Evolutionary conservation across 2,113 vertebrate genomes (phyloP).

Genomic region (Clarias gariepinus): DNA sequence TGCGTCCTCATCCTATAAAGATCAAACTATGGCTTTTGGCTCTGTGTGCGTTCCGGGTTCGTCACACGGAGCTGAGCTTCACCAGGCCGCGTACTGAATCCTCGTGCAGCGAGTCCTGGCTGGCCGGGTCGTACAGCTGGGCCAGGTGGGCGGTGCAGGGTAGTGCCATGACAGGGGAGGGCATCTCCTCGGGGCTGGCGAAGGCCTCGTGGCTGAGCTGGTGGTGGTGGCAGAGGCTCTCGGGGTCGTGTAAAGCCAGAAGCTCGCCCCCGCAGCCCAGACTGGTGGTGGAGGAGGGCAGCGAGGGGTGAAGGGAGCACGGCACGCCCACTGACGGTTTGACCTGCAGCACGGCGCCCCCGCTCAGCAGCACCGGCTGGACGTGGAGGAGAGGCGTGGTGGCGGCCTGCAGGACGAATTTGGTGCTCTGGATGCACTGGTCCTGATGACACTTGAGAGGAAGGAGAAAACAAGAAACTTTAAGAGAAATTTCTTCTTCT

Average conservation of each 20-base stretch:
- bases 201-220: slow-evolving; percentile 80
- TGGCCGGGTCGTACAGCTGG: slow-evolving; percentile 82
- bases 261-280: slow-evolving; percentile 83
- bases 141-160: slow-evolving; percentile 71
- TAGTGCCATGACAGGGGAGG: slow-evolving; percentile 71
- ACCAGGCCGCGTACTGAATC: slow-evolving; percentile 91
- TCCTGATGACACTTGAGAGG: slow-evolving; percentile 87
- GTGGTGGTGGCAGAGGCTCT: slow-evolving; percentile 73
- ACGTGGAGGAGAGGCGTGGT: slow-evolving; percentile 89
- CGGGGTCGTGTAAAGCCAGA: slow-evolving; percentile 76
- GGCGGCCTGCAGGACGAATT: slow-evolving; percentile 94
- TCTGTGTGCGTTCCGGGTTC: background rate
- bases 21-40: slow-evolving; percentile 30
- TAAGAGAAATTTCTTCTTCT: background rate
- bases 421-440: slow-evolving; percentile 97
- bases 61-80: slow-evolving; percentile 94
- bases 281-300: slow-evolving; percentile 82
- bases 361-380: slow-evolving; percentile 80
- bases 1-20: background rate
- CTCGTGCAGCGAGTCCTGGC: slow-evolving; percentile 90
- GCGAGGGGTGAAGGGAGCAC: slow-evolving; percentile 81
- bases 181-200: slow-evolving; percentile 84
- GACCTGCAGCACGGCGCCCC: slow-evolving; percentile 79
- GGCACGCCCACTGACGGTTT: slow-evolving; percentile 81
- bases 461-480: background rate